Base-by-base conservation (phyloP, 1,140 invertebrate genomes). In the Latrodectus geometricus region DNA sequence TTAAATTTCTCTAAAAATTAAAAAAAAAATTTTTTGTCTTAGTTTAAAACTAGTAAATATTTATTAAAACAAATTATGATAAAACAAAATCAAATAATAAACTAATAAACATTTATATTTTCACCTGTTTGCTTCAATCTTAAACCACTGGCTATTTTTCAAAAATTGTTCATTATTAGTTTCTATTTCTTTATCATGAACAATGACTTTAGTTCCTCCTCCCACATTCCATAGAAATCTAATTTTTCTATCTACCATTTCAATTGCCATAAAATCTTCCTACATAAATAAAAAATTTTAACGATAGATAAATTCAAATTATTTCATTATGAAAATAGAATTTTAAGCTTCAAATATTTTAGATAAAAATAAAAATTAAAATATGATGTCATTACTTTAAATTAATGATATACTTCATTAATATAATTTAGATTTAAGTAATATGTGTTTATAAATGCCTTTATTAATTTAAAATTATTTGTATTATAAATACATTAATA, bases 221-320 rank as follows among this genome's bases (percentile, higher is more conserved):
- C 95, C 96, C 1, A 95, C 92, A 90, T 96, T 94, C 95, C 95
- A 96, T 3, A 94, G 89, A 81, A 96, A 94, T 87, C 94, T 92
- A 12, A 96, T 94, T 82, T 94, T 94, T 50, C 95, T 92, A 87
- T 96, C 93, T 0, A 95, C 92, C 91, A 97, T 93, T 90, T 97
- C 96, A 52, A 98, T 89, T 0, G 94, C 93, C 23, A 97, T 93
- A 88, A 95, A 97, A 88, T 97, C 96, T 88, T 91, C 90, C 89
- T 92, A 84, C 88, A 89, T 65, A 73, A 21, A 12, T 20, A 8
- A 48, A 8, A n/a, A 20, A 20, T 9, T 9, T 3, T 20, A 56
- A 50, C 9, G n/a, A 21, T 75, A 54, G 11, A 1, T 11, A 52
- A 23, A 12, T 35, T 35, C 2, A 72, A 23, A 72, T 11, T 1